Evolutionary conservation across 2,888 invertebrate genomes (phyloP).

Genomic region (Andrena fulva): DNA sequence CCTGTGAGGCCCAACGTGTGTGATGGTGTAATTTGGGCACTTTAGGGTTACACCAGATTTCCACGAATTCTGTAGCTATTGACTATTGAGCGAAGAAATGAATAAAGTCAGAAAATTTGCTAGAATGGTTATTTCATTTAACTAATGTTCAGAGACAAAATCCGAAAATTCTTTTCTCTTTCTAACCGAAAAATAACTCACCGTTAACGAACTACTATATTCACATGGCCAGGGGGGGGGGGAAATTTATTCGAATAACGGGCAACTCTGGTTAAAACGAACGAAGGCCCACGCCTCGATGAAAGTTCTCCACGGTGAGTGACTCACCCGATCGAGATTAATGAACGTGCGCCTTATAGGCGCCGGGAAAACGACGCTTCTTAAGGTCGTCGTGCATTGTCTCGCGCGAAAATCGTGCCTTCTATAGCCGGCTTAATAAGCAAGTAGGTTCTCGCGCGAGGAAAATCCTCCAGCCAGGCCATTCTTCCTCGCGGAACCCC

Average conservation of each 20-base stretch:
- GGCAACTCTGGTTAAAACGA: background rate
- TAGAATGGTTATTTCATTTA: too few species aligned
- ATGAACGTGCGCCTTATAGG: slow-evolving; percentile 73
- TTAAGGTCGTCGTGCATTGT: slow-evolving; percentile 66
- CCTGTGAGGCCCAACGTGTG: too few species aligned
- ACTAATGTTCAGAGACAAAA: too few species aligned
- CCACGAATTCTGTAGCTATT: too few species aligned
- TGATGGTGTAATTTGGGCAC: too few species aligned
- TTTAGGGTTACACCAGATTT: too few species aligned
- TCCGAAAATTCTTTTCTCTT: too few species aligned
- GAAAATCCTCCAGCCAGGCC: slow-evolving; percentile 26
- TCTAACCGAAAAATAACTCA: background rate
- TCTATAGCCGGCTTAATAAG: slow-evolving; percentile 50
- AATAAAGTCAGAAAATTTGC: too few species aligned
- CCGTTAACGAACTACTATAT: background rate
- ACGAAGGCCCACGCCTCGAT: slow-evolving; percentile 70
- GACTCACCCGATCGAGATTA: slow-evolving; percentile 77
- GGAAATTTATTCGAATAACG: background rate
- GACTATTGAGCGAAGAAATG: too few species aligned
- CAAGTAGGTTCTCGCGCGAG: slow-evolving; percentile 20
- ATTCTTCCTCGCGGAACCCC: slow-evolving; percentile 4
- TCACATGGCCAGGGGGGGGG: background rate
- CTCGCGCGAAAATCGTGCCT: slow-evolving; percentile 68
- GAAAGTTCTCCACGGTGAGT: slow-evolving; percentile 70
- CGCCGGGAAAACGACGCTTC: slow-evolving; percentile 73